Base-by-base conservation (phyloP, 2,113 vertebrate genomes). In the Bettongia penicillata region DNA sequence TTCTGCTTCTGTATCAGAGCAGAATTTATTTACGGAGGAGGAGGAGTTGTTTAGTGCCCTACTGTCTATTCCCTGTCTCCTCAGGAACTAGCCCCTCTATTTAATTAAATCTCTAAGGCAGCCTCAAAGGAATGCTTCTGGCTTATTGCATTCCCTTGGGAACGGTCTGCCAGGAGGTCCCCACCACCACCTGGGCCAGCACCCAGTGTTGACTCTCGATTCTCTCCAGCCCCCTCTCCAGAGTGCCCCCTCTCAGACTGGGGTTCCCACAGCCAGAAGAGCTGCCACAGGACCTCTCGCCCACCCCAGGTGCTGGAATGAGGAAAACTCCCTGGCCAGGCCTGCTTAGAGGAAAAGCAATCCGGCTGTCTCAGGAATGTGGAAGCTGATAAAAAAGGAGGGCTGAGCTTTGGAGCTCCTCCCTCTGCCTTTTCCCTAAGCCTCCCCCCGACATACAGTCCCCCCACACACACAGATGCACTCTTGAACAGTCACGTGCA, bases 61-160 rank as follows among this genome's bases (percentile, higher is more conserved):
- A 91, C 89, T 61, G 57, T 47, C 94, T 51, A 50, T 84, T 53
- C 53, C 84, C 26, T 84, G 94, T 91, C 94, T 91, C 92, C 14
- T 1, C 22, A n/a, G 68, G 55, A 57, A 93, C 96, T 92, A 92
- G 91, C 89, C 96, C 94, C 97, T 97, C 96, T 94, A 97, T 98
- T 99, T 99, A 99, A 99, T 99, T 99, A 99, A 99, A 99, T 99
- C 98, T 99, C 99, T 98, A 98, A 98, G 99, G 98, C 99, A 99
- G 98, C 98, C 95, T 98, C 95, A 91, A 97, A 99, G 99, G 99
- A 99, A 99, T 99, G 99, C 98, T 97, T 96, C 23, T 97, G 97
- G 96, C 97, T 98, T 98, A 98, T 99, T 99, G 99, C 99, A 98
- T 99, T 98, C 97, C 98, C 98, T 51, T 16, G 5, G 95, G 95